These are phyloP conservation scores for Tupaia tana DNA, from an alignment of 2,113 vertebrate species.

Conservation along the genomic window DNA sequence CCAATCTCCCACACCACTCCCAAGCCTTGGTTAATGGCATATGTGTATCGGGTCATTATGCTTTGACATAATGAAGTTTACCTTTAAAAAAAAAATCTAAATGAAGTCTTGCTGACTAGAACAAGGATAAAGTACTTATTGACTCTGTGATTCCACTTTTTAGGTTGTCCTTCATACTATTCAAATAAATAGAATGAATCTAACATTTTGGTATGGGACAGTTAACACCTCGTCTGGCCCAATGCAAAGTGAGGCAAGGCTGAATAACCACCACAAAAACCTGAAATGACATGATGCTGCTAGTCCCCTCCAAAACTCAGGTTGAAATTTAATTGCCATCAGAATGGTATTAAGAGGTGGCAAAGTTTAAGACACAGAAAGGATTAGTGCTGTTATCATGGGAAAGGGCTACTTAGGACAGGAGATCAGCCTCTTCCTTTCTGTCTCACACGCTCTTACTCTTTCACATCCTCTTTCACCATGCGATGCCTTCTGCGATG, in stretches of 20 bases:
- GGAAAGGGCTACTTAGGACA: no score
- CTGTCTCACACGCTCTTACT: no score
- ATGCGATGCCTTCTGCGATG: no score
- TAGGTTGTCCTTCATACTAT: not conserved
- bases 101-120: not conserved
- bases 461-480: no score
- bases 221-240: not conserved
- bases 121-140: not conserved
- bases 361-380: no score
- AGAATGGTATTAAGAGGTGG: no score
- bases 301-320: no score
- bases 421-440: no score
- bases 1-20: not conserved
- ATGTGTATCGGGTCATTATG: not conserved
- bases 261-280: not conserved
- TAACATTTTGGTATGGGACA: not conserved
- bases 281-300: not conserved
- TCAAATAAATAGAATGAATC: slow-evolving; percentile 12
- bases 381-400: no score
- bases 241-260: not conserved
- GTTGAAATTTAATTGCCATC: no score
- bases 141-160: not conserved
- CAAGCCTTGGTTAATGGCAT: not conserved
- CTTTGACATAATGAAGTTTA: not conserved
- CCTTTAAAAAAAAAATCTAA: not conserved